Evolutionary conservation across 1,140 invertebrate genomes (phyloP).

Genomic region (Aphidius ervi): DNA sequence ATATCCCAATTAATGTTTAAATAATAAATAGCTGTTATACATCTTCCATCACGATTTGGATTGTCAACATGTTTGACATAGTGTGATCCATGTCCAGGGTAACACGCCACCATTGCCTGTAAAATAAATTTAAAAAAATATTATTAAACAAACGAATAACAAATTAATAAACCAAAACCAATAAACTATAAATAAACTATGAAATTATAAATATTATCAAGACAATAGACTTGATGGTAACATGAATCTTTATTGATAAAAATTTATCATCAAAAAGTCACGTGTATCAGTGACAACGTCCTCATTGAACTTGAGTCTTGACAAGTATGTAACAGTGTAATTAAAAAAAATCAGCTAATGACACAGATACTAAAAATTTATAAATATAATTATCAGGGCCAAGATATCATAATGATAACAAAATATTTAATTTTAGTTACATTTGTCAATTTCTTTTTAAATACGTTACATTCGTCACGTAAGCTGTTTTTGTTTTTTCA

Average conservation of each 20-base stretch:
- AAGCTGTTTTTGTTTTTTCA: too few relatives aligned
- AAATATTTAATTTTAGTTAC: too few relatives aligned
- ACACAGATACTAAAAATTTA: not conserved
- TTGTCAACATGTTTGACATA: conserved; percentile 98
- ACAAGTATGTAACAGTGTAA: not conserved
- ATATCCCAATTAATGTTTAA: conserved; percentile 90
- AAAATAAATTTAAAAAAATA: conserved; percentile 30
- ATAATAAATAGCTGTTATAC: conserved; percentile 95
- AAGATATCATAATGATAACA: too few relatives aligned
- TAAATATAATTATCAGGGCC: too few relatives aligned
- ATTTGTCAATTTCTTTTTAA: too few relatives aligned
- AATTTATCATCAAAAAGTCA: too few relatives aligned
- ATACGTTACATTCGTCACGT: too few relatives aligned
- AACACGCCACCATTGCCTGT: conserved; percentile 96
- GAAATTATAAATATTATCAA: not conserved
- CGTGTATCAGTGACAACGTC: not conserved
- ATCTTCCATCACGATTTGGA: conserved; percentile 91
- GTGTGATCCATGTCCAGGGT: conserved; percentile 85
- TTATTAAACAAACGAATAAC: not conserved
- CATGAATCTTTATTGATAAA: too few relatives aligned
- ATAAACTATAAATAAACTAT: too few relatives aligned
- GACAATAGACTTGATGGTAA: not conserved
- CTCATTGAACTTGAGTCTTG: not conserved
- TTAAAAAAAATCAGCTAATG: not conserved
- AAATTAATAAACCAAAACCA: too few relatives aligned